Conservation (phyloP, 2,113 vertebrate species). For the Turdus rufiventris region DNA sequence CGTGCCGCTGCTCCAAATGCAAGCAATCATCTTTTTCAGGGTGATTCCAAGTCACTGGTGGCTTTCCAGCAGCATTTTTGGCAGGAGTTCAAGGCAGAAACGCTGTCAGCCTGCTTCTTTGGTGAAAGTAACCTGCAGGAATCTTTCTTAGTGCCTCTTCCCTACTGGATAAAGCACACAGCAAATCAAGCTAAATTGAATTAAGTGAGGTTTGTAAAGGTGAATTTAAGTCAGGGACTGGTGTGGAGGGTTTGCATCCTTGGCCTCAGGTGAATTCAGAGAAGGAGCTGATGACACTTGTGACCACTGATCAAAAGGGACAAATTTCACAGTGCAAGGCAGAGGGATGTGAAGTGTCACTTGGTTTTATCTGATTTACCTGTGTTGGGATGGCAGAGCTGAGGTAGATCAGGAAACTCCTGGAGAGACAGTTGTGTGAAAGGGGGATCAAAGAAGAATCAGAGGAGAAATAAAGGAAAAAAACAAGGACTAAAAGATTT, state of each 20-base stretch:
- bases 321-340: not conserved
- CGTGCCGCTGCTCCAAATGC: conserved; percentile 31
- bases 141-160: not conserved
- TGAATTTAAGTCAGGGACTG: not conserved
- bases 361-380: not conserved
- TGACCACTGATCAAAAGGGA: not conserved
- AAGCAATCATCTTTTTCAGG: not conserved
- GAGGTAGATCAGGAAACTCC: not conserved
- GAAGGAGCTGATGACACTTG: not conserved
- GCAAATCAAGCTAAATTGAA: not conserved
- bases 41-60: not conserved
- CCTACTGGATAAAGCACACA: not conserved
- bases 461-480: not conserved
- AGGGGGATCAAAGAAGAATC: not conserved
- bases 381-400: not conserved
- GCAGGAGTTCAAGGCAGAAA: not conserved
- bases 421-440: not conserved
- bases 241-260: not conserved
- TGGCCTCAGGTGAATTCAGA: not conserved
- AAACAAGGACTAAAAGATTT: not conserved
- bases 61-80: not conserved
- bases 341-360: not conserved
- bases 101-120: not conserved
- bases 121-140: not conserved
- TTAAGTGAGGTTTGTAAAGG: not conserved